phyloP scores from a whole-genome alignment of 1,140 invertebrate species.

The Gonioctena quinquepunctata region DNA sequence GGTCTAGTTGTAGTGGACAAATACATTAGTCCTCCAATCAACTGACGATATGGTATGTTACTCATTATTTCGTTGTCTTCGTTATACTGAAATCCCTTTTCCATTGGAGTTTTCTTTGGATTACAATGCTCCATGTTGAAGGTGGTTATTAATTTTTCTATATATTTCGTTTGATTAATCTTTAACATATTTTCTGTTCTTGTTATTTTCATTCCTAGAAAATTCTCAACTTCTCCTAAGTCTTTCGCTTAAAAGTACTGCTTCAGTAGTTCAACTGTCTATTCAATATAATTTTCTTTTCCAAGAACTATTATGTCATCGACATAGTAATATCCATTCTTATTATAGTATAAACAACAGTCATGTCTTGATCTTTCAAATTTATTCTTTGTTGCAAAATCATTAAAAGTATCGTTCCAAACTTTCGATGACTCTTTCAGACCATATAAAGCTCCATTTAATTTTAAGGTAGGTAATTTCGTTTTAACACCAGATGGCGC shows the following conservation, averaged over 20 bases:
- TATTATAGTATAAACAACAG: background rate
- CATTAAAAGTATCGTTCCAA: slow-evolving; percentile 24
- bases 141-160: background rate
- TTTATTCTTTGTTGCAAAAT: slow-evolving; percentile 20
- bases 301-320: slow-evolving; percentile 18
- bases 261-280: background rate
- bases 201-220: slow-evolving; percentile 16
- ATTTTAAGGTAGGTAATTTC: background rate
- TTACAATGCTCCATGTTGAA: slow-evolving; percentile 10
- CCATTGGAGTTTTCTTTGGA: background rate
- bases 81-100: background rate
- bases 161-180: background rate
- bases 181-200: background rate
- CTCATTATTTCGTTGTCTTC: background rate
- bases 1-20: slow-evolving; percentile 1
- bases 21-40: slow-evolving; percentile 5
- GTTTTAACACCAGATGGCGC: background rate
- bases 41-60: background rate
- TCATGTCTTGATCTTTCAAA: slow-evolving; percentile 17
- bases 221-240: slow-evolving; percentile 16
- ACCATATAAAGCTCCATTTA: slow-evolving; percentile 21
- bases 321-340: background rate
- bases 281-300: background rate
- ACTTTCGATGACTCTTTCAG: slow-evolving; percentile 18
- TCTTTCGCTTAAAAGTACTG: slow-evolving; percentile 15